These are phyloP conservation scores for Rhogogaster chlorosoma DNA, from an alignment of 2,888 invertebrate species.

Conservation along the genomic window DNA sequence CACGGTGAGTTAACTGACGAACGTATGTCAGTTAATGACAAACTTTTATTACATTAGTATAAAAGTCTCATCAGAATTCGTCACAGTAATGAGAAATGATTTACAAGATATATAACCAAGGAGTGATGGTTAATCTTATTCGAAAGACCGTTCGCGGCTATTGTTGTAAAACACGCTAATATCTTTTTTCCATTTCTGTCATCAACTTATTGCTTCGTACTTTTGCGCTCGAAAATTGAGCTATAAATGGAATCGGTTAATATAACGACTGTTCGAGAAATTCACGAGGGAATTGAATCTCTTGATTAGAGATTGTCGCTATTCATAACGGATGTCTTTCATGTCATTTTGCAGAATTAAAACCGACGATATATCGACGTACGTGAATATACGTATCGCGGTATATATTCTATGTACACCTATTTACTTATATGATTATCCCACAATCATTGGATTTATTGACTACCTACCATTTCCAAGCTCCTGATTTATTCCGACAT, in stretches of 20 bases:
- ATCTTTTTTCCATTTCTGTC: background rate
- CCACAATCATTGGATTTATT: slow-evolving; percentile 77
- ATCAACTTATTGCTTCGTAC: background rate
- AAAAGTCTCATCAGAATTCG: background rate
- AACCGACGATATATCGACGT: background rate
- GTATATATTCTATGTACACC: slow-evolving; percentile 53
- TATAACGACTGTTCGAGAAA: background rate
- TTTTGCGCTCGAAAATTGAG: background rate
- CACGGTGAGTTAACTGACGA: slow-evolving; percentile 35
- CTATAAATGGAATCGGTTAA: background rate
- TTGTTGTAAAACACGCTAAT: background rate
- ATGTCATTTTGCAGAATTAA: background rate
- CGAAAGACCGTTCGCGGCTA: background rate
- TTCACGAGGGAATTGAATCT: background rate
- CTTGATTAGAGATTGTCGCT: background rate
- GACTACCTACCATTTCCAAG: slow-evolving; percentile 71
- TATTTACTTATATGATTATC: slow-evolving; percentile 76
- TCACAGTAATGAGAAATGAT: background rate
- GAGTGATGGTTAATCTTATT: background rate
- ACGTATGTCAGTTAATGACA: slow-evolving; percentile 41
- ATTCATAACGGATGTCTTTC: background rate
- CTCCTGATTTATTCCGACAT: slow-evolving; percentile 77
- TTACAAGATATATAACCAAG: background rate
- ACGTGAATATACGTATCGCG: background rate
- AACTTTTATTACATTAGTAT: slow-evolving; percentile 36